Base-by-base conservation (phyloP, 2,113 vertebrate species). In the Neofelis nebulosa region DNA sequence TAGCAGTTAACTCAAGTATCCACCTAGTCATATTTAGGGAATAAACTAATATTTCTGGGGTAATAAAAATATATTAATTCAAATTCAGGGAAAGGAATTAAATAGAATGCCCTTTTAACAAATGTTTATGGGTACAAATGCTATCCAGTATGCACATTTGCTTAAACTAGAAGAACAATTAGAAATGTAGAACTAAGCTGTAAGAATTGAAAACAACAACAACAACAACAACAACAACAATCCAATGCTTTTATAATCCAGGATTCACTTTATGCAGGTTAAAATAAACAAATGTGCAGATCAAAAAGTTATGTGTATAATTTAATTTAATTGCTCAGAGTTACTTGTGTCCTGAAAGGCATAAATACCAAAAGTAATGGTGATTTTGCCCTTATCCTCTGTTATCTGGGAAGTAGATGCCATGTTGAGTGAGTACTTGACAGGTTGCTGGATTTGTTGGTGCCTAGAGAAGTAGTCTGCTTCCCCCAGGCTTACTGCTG, bases 1-100 rank as follows among this genome's bases (percentile, higher is more conserved):
- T 71, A 71, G 12, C 6, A 76, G 10, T 48, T 93, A 86, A 80
- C 29, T 7, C 5, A 91, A 71, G 31, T 52, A 50, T 83, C 0
- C 61, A 41, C 18, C 2, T 90, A 61, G 5, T 66, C 61, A 52
- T 65, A 87, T 33, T 81, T 80, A 79, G 5, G 31, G 5, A 7
- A 12, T 95, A 48, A 74, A 65, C 8, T 12, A 88, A 25, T 76
- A 61, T 86, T 63, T 65, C 27, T 82, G 15, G 10, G 27, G 5
- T 86, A 38, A 45, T 85, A 61, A 96, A 80, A 79, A 79, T 48
- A n/a, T 18, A 94, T 83, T 94, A 8, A 85, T 57, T 83, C n/a
- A 66, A 90, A 92, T 36, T 87, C n/a, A 88, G 23, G n/a, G 18
- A 19, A 69, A 57, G 21, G 55, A 89, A 52, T 76, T 31, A 80